Percentiles rank a stretch among this genome's conserved stretches.
Evolutionary conservation across 2,888 invertebrate species (phyloP).

Genomic region (Halictus ligatus): DNA sequence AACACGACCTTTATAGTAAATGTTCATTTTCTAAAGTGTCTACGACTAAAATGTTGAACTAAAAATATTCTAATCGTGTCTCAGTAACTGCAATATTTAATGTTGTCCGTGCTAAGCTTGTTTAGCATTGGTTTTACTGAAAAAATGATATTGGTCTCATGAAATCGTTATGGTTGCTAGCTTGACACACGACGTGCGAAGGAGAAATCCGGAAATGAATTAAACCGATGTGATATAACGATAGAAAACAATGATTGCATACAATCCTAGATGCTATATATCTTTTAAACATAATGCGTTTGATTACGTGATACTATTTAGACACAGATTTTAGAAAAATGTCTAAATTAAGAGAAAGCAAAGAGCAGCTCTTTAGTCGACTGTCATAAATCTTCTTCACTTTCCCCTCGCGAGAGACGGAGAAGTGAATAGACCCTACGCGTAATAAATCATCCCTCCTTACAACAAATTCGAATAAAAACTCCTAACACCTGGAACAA

Average conservation of each 20-base stretch:
- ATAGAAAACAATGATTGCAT: background rate
- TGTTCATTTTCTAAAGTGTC: no score
- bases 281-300: background rate
- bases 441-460: background rate
- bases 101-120: background rate
- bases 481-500: background rate
- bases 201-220: conserved; percentile 5
- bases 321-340: background rate
- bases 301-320: background rate
- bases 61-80: background rate
- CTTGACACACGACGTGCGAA: background rate
- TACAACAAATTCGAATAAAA: background rate
- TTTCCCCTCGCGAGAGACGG: background rate
- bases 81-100: no score
- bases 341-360: background rate
- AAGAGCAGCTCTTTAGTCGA: background rate
- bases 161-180: background rate
- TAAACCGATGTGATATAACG: background rate
- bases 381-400: background rate
- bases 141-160: background rate
- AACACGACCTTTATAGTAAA: no score
- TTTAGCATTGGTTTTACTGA: background rate
- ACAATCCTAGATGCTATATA: background rate
- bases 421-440: background rate
- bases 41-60: background rate